Evolutionary conservation across 2,797 vertebrate species (phyloP).

Genomic region (Sternarchorhynchus goeldii): DNA sequence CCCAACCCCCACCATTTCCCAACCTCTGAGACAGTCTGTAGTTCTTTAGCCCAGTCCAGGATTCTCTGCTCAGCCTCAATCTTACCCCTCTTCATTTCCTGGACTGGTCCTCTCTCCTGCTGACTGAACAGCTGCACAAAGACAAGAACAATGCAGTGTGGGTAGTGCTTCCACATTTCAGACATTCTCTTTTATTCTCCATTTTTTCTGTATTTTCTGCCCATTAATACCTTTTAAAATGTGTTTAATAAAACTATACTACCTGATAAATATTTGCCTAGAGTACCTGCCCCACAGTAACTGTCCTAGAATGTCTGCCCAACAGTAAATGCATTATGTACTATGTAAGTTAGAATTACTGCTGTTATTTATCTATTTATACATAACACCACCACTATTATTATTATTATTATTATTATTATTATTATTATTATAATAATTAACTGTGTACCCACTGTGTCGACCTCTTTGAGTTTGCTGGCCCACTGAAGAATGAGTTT

Average conservation of each 20-base stretch:
- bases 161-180: background rate
- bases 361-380: too few relatives aligned
- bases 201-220: too few relatives aligned
- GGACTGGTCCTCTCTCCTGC: constrained; percentile 9
- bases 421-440: background rate
- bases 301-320: background rate
- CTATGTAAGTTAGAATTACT: too few relatives aligned
- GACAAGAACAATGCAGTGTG: background rate
- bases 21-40: constrained; percentile 57
- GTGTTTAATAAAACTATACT: background rate
- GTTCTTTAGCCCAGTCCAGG: constrained; percentile 61
- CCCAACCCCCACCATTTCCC: background rate
- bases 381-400: too few relatives aligned
- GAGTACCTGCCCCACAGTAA: background rate
- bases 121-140: constrained; percentile 45
- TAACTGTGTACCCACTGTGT: constrained; percentile 26
- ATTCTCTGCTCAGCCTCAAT: constrained; percentile 46
- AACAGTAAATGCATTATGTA: background rate
- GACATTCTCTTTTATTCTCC: too few relatives aligned
- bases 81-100: constrained; percentile 30
- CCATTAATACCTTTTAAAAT: background rate
- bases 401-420: too few relatives aligned
- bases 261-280: background rate
- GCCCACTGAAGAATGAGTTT: constrained; percentile 59
- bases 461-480: constrained; percentile 51